phyloP scores from a whole-genome alignment of 2,888 invertebrate species.

The Coelopa pilipes region DNA sequence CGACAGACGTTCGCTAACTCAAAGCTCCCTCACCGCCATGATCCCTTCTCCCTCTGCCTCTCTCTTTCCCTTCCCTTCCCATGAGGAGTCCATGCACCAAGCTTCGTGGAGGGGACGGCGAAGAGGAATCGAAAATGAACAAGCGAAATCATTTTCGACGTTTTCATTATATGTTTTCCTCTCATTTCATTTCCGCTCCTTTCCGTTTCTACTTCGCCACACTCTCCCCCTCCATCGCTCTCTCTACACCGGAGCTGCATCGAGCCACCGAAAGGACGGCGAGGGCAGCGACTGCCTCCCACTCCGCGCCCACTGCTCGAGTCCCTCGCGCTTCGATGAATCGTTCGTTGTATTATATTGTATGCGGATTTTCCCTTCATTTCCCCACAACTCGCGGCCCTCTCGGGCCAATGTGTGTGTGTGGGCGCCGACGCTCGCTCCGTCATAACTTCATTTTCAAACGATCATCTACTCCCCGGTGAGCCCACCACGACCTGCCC shows the following conservation, averaged over 20 bases:
- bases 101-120: too few relatives aligned
- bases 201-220: conserved; percentile 33
- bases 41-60: background rate
- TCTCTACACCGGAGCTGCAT: background rate
- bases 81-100: too few relatives aligned
- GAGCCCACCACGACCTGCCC: too few relatives aligned
- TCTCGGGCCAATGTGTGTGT: background rate
- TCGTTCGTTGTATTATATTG: conserved; percentile 29
- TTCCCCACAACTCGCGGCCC: background rate
- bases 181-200: background rate
- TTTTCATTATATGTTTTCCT: background rate
- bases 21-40: background rate
- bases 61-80: too few relatives aligned
- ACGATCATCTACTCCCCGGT: background rate
- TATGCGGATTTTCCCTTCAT: conserved; percentile 27
- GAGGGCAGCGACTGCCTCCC: too few relatives aligned
- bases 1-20: too few relatives aligned
- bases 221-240: background rate
- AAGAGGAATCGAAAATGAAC: conserved; percentile 1
- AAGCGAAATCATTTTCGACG: background rate
- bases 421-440: background rate
- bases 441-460: conserved; percentile 10
- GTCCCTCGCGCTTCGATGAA: conserved; percentile 5
- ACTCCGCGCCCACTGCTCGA: too few relatives aligned
- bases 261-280: too few relatives aligned